Base-by-base conservation (phyloP, 2,113 vertebrate species). In the Grantiella picta region DNA sequence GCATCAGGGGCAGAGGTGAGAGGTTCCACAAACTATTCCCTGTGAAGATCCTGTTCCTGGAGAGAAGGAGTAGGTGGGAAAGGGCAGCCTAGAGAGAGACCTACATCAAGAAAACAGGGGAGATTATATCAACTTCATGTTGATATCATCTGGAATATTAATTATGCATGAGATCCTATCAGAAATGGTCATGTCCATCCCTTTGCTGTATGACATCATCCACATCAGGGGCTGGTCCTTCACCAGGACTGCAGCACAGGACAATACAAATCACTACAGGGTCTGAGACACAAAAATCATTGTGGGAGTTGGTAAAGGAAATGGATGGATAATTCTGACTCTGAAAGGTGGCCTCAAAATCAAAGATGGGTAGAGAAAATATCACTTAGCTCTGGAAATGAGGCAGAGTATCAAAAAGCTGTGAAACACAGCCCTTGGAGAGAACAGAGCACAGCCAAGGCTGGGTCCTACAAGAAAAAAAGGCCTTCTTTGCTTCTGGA, bases 391-490 rank as follows among this genome's bases (percentile, higher is more conserved):
- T 93, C 56, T 54, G 44, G 15, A 50, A 77, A 57, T 12, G 49
- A 29, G 35, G 10, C 0, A 1, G 4, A 18, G n/a, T 12, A 61
- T 33, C 24, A 35, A 59, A 69, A 77, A 42, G 1, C 15, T 87
- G 29, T 27, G 64, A 73, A 73, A 12, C 15, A 29, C 20, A 35
- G 22, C 65, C 31, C 16, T 28, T 50, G 12, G 35, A 59, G 27
- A 75, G 21, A 84, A 17, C 18, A 71, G 60, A 84, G 29, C 16
- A 82, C 92, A 84, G 12, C 6, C 73, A 85, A 79, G 24, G 5
- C 69, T 56, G 77, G 8, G 6, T 38, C 19, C 57, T 76, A 18
- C 10, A 63, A 7, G 12, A 42, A 38, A 12, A 54, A 45, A 75
- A 80, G 44, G 2, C 6, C n/a, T 35, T 33, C 24, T 35, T 59